Base-by-base conservation (phyloP, 2,113 vertebrate species). In the Rissa tridactyla region DNA sequence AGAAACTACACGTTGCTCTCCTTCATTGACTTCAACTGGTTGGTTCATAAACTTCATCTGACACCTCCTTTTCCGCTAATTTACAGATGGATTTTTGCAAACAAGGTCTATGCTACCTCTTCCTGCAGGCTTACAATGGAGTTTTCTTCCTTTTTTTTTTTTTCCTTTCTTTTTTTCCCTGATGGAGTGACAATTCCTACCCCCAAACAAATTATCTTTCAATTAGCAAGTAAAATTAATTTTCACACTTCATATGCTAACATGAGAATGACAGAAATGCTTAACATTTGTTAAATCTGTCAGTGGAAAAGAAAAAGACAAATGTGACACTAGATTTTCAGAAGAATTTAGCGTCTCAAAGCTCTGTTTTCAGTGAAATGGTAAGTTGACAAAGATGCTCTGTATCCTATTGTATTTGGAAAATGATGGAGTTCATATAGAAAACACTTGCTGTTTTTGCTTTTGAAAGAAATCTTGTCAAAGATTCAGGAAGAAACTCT, bases 181-280 rank as follows among this genome's bases (percentile, higher is more conserved):
- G 12, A 62, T 62, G 65, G 65, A 88, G 19, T 90, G 79, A 94
- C 72, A 95, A 61, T 96, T 97, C 52, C 25, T 92, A 94, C 84
- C 73, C 62, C 34, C 49, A 95, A 95, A 93, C 21, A 52, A 95
- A 87, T 95, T 97, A 95, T 83, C 85, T 94, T 97, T 88, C 47
- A 90, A 95, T 97, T 97, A 98, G 86, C 82, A 98, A 91, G 86
- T 91, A 86, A 97, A 97, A 96, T 94, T 69, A 95, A 92, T 97
- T 97, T 97, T 97, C 94, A 92, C 90, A 92, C 81, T 97, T 97
- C 90, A 49, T 94, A 78, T 78, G 42, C 54, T 91, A 84, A 94
- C 68, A 60, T 34, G 42, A 90, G 60, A 96, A 91, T 93, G 88
- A 92, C 49, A 84, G 70, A 97, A 93, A 78, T 30, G 75, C 44